phyloP scores from a whole-genome alignment of 53 echinoderm and acorn worm species.

The Mesocentrotus franciscanus region DNA sequence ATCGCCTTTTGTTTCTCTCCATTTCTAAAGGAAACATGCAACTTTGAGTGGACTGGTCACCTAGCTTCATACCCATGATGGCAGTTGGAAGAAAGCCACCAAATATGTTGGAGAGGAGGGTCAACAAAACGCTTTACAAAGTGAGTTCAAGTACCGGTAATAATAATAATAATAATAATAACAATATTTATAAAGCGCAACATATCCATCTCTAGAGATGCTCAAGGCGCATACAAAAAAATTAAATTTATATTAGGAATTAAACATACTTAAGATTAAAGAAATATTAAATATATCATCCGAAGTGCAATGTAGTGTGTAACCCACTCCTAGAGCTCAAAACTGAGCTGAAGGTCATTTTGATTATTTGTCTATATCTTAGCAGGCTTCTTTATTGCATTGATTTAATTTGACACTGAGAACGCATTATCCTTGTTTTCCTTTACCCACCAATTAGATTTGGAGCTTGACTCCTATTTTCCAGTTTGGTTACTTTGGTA shows the following conservation, averaged over 20 bases:
- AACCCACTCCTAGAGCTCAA: no score
- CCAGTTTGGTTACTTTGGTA: not conserved
- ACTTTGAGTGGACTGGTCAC: not conserved
- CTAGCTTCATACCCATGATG: not conserved
- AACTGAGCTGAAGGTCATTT: not conserved
- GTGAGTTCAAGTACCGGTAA: slow-evolving; percentile 29
- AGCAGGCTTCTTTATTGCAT: not conserved
- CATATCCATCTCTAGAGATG: not conserved
- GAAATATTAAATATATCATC: not conserved
- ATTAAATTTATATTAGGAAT: not conserved
- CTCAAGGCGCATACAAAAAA: no score
- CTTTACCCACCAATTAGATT: not conserved
- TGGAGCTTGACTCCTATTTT: not conserved
- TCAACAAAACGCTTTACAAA: slow-evolving; percentile 55
- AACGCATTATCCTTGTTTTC: not conserved
- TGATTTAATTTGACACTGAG: not conserved
- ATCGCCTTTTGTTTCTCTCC: not conserved
- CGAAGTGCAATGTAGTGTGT: not conserved
- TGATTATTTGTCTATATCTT: not conserved
- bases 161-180: no score
- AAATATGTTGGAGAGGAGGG: slow-evolving; percentile 17
- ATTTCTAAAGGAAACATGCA: not conserved
- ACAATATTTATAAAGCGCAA: no score
- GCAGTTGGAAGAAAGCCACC: not conserved
- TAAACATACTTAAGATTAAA: no score